Conservation (phyloP, 1,140 invertebrate genomes). For the Pachyrhynchus sulphureomaculatus region DNA sequence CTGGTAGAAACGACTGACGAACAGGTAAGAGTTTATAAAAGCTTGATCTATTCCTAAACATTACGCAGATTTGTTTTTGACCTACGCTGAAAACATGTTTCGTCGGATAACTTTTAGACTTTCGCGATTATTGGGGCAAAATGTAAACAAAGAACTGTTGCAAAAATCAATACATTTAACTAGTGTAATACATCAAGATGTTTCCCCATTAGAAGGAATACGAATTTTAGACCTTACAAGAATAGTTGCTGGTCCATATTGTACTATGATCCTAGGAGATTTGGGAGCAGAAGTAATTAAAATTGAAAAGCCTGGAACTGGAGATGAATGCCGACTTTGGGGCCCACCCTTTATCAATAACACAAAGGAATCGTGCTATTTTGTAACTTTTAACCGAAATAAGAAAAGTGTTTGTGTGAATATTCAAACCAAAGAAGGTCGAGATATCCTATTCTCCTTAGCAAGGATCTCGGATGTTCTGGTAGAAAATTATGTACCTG, state of each 20-base stretch:
- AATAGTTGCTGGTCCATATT: constrained; percentile 82
- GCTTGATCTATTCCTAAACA: not conserved
- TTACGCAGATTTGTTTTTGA: not conserved
- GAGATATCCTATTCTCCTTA: constrained; percentile 71
- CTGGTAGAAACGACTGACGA: constrained; percentile 39
- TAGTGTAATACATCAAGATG: not conserved
- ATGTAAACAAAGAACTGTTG: constrained; percentile 2
- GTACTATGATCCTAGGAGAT: constrained; percentile 92
- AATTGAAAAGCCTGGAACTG: constrained; percentile 74
- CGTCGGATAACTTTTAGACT: not conserved
- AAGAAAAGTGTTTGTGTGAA: constrained; percentile 93
- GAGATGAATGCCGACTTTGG: constrained; percentile 91
- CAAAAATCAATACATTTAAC: constrained; percentile 1
- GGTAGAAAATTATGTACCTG: constrained; percentile 94
- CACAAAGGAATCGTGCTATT: constrained; percentile 80
- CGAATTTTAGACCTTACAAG: constrained; percentile 81
- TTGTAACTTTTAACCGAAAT: constrained; percentile 87
- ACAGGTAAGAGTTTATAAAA: constrained; percentile 34
- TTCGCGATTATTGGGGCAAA: not conserved
- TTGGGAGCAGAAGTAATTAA: constrained; percentile 94
- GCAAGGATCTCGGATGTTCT: constrained; percentile 81
- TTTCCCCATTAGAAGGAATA: constrained; percentile 59
- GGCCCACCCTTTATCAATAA: constrained; percentile 84
- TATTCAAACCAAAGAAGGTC: constrained; percentile 72
- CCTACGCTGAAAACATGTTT: not conserved